These are phyloP conservation scores for Carpatolechia fugitivella DNA, from an alignment of 2,888 invertebrate genomes.

Conservation along the genomic window DNA sequence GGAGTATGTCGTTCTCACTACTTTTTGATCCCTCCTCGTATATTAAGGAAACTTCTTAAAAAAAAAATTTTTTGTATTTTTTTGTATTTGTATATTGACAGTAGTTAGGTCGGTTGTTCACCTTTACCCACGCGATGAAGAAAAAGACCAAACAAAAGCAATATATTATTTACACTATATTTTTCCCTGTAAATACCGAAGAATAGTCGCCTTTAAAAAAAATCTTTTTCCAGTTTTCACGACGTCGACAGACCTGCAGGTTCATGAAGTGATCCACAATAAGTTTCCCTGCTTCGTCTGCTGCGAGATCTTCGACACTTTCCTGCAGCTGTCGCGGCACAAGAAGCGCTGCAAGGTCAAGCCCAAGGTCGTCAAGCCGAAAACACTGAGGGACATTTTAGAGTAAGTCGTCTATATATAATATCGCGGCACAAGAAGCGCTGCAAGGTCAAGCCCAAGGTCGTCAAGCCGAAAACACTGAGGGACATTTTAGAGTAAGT, in stretches of 20 bases:
- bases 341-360: conserved; percentile 42
- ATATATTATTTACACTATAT: background rate
- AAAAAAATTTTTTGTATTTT: no score
- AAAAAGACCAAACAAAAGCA: background rate
- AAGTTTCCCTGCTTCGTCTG: conserved; percentile 60
- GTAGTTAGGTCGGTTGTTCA: no score
- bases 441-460: conserved; percentile 40
- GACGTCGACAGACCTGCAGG: conserved; percentile 65
- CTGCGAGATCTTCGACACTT: conserved; percentile 51
- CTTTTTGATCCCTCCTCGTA: no score
- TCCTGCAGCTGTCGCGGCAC: conserved; percentile 48
- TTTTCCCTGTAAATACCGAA: no score
- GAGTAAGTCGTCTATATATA: background rate
- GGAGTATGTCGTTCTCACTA: no score
- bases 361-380: conserved; percentile 30
- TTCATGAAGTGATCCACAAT: conserved; percentile 65
- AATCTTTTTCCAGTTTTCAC: conserved; percentile 47
- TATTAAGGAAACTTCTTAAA: no score
- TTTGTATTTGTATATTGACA: no score
- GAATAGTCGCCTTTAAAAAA: no score
- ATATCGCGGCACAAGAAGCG: conserved; percentile 39
- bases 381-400: conserved; percentile 46
- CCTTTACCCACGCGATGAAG: no score
- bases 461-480: conserved; percentile 40
- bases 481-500: conserved; percentile 35